Base-by-base conservation (phyloP, 2,113 vertebrate species). In the Chitala chitala region DNA sequence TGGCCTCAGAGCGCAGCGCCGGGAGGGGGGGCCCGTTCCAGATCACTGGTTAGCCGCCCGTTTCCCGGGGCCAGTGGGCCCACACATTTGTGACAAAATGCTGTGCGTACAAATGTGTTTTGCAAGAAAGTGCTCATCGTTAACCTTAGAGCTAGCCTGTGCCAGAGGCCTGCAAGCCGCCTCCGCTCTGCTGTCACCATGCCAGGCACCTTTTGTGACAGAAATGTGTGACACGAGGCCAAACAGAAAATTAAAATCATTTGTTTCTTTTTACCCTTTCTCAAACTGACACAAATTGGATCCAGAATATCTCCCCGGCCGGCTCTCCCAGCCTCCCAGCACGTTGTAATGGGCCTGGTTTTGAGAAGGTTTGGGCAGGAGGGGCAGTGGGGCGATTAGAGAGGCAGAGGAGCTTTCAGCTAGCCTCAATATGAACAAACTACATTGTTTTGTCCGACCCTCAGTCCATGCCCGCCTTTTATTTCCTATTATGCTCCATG, bases 371-470 rank as follows among this genome's bases (percentile, higher is more conserved):
- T 83, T 82, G 76, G 75, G 72, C 77, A 79, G 79, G 69, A 70
- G 82, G 79, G 80, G 76, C 59, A 77, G 71, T 75, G 65, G 82
- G 82, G 75, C 76, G 83, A 79, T 86, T 78, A 81, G 83, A 83
- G 87, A 86, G 84, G 78, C 83, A 76, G 24, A 79, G 85, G 78
- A 82, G 81, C 89, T 90, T 92, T 91, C 87, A 90, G 90, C 78
- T 78, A 36, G 81, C 87, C 85, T 90, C 90, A 91, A 92, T 91
- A 91, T 91, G 89, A 88, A 91, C 90, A 92, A 91, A 92, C 90
- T 90, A 88, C 89, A 91, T 91, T 92, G 90, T 90, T 89, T 89
- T 82, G 87, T 90, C 86, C 88, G 86, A 86, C 88, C 89, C 87
- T 82, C 80, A 77, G 85, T 78, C 78, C 72, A 40, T 80, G 81